Conservation (phyloP, 2,113 vertebrate species). For the Silurus asotus region DNA sequence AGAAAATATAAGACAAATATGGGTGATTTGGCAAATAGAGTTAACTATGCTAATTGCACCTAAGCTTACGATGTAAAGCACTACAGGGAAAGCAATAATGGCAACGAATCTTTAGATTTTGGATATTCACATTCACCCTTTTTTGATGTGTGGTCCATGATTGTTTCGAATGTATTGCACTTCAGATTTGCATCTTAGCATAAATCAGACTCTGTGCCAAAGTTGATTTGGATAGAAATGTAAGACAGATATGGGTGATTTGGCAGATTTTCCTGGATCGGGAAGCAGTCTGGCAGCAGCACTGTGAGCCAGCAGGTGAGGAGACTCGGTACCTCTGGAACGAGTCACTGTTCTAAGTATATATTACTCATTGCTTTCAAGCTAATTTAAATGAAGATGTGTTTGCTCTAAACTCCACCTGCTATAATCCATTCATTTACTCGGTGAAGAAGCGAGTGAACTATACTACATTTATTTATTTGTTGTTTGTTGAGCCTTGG, state of each 20-base stretch:
- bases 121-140: no score
- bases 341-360: conserved; percentile 21
- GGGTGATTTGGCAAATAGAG: no score
- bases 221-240: background rate
- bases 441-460: background rate
- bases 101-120: no score
- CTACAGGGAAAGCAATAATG: no score
- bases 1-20: no score
- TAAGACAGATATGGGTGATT: conserved; percentile 16
- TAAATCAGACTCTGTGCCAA: background rate
- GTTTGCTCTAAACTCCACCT: background rate
- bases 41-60: no score
- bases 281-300: background rate
- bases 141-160: no score
- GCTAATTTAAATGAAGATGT: background rate
- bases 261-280: conserved; percentile 3
- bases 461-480: background rate
- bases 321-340: background rate
- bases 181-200: no score
- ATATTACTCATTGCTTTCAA: conserved; percentile 12
- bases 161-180: no score
- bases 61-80: no score
- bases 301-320: conserved; percentile 11
- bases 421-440: conserved; percentile 8
- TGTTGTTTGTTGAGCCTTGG: background rate